Evolutionary conservation across 2,888 invertebrate genomes (phyloP).

Genomic region (Platynereis dumerilii): DNA sequence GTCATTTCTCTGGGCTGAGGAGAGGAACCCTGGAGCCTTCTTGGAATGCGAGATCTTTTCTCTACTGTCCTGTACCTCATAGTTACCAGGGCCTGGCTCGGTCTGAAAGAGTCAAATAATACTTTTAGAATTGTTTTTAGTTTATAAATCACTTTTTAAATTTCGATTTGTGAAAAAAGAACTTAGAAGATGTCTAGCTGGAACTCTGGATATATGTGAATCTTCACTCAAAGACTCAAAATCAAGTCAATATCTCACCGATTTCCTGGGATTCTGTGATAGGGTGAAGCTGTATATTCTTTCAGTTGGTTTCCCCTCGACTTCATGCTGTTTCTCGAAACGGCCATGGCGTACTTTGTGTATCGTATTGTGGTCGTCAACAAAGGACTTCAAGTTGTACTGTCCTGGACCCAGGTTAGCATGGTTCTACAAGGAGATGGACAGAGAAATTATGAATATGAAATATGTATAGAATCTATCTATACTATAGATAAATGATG

Average conservation of each 20-base stretch:
- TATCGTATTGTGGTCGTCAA: constrained; percentile 47
- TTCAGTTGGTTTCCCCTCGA: constrained; percentile 49
- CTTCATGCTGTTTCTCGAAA: constrained; percentile 56
- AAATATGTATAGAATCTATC: not conserved
- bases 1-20: constrained; percentile 57
- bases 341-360: constrained; percentile 52
- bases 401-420: constrained; percentile 60
- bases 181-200: no score
- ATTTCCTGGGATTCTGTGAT: constrained; percentile 50
- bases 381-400: constrained; percentile 58
- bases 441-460: not conserved
- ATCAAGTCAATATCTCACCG: no score
- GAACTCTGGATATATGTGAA: no score
- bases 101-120: constrained; percentile 35
- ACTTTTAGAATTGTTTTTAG: no score
- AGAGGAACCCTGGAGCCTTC: constrained; percentile 56
- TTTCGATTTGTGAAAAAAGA: no score
- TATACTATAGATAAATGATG: constrained; percentile 2
- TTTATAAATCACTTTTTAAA: no score
- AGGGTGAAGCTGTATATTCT: constrained; percentile 53
- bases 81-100: constrained; percentile 57
- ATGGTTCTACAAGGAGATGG: constrained; percentile 43
- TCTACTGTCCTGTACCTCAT: constrained; percentile 46
- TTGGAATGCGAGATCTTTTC: constrained; percentile 42
- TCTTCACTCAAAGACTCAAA: no score